Percentiles rank a stretch among this genome's conserved stretches.
phyloP scores from a whole-genome alignment of 2,888 invertebrate species.

The Ctena decussata region DNA sequence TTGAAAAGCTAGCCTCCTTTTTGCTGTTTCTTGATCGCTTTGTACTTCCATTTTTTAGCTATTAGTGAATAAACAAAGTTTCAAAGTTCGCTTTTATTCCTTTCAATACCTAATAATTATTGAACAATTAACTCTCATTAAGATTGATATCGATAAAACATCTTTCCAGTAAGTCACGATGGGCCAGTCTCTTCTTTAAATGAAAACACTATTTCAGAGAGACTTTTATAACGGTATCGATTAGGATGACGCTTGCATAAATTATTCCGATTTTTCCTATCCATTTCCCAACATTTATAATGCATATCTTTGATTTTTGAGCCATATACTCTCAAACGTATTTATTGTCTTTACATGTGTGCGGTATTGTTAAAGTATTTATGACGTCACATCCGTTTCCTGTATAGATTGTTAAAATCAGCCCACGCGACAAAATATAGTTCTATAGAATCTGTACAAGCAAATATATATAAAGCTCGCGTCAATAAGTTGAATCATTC shows the following conservation, averaged over 20 bases:
- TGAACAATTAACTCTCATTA: too few species aligned
- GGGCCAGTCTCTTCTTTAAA: neutral
- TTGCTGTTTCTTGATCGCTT: slow-evolving; percentile 75
- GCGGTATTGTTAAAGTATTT: slow-evolving; percentile 34
- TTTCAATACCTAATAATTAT: too few species aligned
- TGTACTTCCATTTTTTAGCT: slow-evolving; percentile 42
- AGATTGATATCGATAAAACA: too few species aligned
- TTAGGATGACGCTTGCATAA: slow-evolving; percentile 49
- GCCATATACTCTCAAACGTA: neutral
- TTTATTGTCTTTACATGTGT: slow-evolving; percentile 8
- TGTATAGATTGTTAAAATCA: slow-evolving; percentile 24
- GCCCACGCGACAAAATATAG: slow-evolving; percentile 45
- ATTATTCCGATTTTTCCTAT: slow-evolving; percentile 31
- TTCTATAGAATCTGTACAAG: neutral
- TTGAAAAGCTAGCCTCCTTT: slow-evolving; percentile 82
- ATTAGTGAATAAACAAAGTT: too few species aligned
- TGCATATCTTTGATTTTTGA: slow-evolving; percentile 16
- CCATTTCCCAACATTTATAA: slow-evolving; percentile 2
- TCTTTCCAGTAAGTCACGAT: neutral
- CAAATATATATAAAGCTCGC: neutral
- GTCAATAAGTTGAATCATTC: neutral
- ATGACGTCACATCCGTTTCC: slow-evolving; percentile 53
- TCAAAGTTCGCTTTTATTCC: too few species aligned
- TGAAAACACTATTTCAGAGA: neutral
- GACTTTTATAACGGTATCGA: slow-evolving; percentile 3